Evolutionary conservation across 2,888 invertebrate genomes (phyloP).

Genomic region (Clusia tigrina): DNA sequence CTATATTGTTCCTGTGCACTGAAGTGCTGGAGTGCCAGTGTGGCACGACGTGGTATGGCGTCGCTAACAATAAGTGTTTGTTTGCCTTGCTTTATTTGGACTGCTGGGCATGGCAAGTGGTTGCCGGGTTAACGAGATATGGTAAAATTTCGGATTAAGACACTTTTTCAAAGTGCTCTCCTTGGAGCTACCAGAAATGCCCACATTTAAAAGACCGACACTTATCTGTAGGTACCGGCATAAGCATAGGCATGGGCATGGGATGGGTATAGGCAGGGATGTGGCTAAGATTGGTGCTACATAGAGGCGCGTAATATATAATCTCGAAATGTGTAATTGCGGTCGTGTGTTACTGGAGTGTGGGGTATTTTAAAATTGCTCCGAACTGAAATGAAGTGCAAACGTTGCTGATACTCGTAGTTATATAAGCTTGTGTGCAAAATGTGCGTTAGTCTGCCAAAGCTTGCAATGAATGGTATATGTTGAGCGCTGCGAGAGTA

Average conservation of each 20-base stretch:
- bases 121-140: slow-evolving; percentile 1
- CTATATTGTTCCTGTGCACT: slow-evolving; percentile 29
- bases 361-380: not conserved
- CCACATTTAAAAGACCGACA: not conserved
- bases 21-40: slow-evolving; percentile 26
- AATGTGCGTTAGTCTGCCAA: not conserved
- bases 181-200: not conserved
- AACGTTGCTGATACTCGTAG: no score
- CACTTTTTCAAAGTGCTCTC: slow-evolving; percentile 2
- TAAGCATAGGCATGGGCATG: no score
- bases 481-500: no score
- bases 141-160: slow-evolving; percentile 11
- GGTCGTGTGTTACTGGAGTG: not conserved
- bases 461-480: not conserved
- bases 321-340: slow-evolving; percentile 5
- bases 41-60: no score
- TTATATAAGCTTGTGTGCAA: slow-evolving; percentile 5
- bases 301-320: slow-evolving; percentile 4
- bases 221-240: not conserved
- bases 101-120: slow-evolving; percentile 11
- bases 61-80: slow-evolving; percentile 19
- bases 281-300: no score
- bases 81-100: slow-evolving; percentile 22
- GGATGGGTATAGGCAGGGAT: no score
- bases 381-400: no score